A percentile compares a stretch with the other conserved stretches of the same genome.
phyloP scores from a whole-genome alignment of 2,797 vertebrate genomes.

The Ctenochaetus hawaiiensis region DNA sequence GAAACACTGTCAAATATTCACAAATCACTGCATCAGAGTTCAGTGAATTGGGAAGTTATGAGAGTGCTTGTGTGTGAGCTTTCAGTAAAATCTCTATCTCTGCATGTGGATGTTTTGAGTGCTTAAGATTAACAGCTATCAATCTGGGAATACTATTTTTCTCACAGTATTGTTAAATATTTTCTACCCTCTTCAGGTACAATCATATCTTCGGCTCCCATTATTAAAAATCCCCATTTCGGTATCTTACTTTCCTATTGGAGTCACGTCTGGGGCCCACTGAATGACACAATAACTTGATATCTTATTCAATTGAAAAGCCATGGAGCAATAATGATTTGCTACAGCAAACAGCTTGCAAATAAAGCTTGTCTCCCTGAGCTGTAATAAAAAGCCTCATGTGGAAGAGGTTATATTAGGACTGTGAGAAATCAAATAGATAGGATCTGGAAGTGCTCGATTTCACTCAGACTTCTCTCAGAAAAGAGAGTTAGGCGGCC shows the following conservation, averaged over 20 bases:
- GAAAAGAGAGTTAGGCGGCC: conserved; percentile 39
- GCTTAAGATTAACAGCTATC: conserved; percentile 61
- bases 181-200: conserved; percentile 54
- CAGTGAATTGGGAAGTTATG: conserved; percentile 4
- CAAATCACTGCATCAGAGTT: conserved; percentile 5
- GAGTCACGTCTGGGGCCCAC: conserved; percentile 69
- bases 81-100: conserved; percentile 18
- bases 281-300: conserved; percentile 79
- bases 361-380: conserved; percentile 82
- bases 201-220: conserved; percentile 66
- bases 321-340: conserved; percentile 83
- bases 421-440: conserved; percentile 81
- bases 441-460: conserved; percentile 70
- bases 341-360: conserved; percentile 83
- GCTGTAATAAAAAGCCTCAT: conserved; percentile 76
- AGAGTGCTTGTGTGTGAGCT: conserved; percentile 19
- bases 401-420: conserved; percentile 77
- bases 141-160: conserved; percentile 50
- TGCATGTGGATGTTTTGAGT: conserved; percentile 42
- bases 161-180: conserved; percentile 53
- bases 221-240: conserved; percentile 80
- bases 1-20: conserved; percentile 1
- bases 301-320: conserved; percentile 83
- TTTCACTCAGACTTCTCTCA: conserved; percentile 59
- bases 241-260: conserved; percentile 73